Percentiles rank a stretch among this genome's conserved stretches.
phyloP scores from a whole-genome alignment of 2,797 vertebrate genomes.

The Crax fasciolata region DNA sequence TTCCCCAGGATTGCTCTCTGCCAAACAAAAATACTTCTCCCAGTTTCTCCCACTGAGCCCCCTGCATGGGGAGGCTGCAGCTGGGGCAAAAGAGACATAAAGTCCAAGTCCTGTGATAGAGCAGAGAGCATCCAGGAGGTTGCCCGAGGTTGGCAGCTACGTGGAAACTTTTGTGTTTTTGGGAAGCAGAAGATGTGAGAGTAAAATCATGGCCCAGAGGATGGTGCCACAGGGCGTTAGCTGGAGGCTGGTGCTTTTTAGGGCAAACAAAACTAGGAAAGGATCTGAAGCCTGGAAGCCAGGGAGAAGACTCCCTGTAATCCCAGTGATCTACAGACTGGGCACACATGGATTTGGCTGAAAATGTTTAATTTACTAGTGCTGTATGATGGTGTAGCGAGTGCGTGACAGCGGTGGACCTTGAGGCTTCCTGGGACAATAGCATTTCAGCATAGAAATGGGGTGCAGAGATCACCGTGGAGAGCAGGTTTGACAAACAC shows the following conservation, averaged over 20 bases:
- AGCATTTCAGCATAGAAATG: slow-evolving; percentile 34
- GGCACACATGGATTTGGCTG: slow-evolving; percentile 42
- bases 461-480: slow-evolving; percentile 30
- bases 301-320: slow-evolving; percentile 56
- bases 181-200: not conserved
- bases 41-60: not conserved
- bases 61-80: not conserved
- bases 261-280: not conserved
- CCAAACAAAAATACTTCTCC: not conserved
- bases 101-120: not conserved
- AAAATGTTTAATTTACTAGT: slow-evolving; percentile 29
- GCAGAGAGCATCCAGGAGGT: not conserved
- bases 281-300: slow-evolving; percentile 40
- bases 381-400: not conserved
- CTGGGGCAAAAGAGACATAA: not conserved
- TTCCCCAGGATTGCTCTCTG: not conserved
- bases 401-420: not conserved
- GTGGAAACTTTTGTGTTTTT: not conserved
- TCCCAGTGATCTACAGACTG: slow-evolving; percentile 46
- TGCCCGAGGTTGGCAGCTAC: not conserved
- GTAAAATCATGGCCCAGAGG: not conserved
- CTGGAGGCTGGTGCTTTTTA: not conserved
- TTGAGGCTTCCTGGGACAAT: slow-evolving; percentile 43
- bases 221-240: not conserved
- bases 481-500: slow-evolving; percentile 43